These are phyloP conservation scores for Neocrepidodera transversa DNA, from an alignment of 2,888 invertebrate genomes.

Conservation along the genomic window DNA sequence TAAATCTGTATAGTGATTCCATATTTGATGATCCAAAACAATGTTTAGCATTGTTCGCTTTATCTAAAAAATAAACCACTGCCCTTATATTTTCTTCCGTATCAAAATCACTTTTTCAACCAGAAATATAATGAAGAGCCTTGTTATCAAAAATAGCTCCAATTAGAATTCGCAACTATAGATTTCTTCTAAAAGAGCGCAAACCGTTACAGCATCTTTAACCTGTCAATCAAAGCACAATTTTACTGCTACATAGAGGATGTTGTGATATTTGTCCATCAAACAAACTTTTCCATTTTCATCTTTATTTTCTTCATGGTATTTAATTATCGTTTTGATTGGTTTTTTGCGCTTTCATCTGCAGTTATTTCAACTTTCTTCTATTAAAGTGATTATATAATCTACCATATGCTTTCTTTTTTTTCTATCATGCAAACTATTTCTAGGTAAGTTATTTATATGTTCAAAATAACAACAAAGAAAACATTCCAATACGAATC, in stretches of 20 bases:
- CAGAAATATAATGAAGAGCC: conserved; percentile 82
- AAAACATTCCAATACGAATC: conserved; percentile 74
- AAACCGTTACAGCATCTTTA: conserved; percentile 71
- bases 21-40: conserved; percentile 48
- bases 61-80: conserved; percentile 78
- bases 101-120: conserved; percentile 86
- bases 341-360: conserved; percentile 68
- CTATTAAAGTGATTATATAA: conserved; percentile 79
- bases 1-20: conserved; percentile 64
- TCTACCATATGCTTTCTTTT: conserved; percentile 76
- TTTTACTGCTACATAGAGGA: conserved; percentile 83
- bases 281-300: conserved; percentile 76
- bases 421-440: conserved; percentile 73
- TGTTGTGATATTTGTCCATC: conserved; percentile 86
- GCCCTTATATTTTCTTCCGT: conserved; percentile 80
- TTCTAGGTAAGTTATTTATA: conserved; percentile 74
- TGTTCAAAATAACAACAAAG: conserved; percentile 82
- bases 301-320: conserved; percentile 69
- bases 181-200: conserved; percentile 71
- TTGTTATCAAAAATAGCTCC: conserved; percentile 83
- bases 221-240: conserved; percentile 83
- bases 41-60: conserved; percentile 72
- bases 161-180: conserved; percentile 73
- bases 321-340: conserved; percentile 68
- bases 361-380: conserved; percentile 62